Evolutionary conservation across 2,888 invertebrate species (phyloP), one percentile per base, ranked within the genome.

Genomic region (Drosophila siamana): DNA sequence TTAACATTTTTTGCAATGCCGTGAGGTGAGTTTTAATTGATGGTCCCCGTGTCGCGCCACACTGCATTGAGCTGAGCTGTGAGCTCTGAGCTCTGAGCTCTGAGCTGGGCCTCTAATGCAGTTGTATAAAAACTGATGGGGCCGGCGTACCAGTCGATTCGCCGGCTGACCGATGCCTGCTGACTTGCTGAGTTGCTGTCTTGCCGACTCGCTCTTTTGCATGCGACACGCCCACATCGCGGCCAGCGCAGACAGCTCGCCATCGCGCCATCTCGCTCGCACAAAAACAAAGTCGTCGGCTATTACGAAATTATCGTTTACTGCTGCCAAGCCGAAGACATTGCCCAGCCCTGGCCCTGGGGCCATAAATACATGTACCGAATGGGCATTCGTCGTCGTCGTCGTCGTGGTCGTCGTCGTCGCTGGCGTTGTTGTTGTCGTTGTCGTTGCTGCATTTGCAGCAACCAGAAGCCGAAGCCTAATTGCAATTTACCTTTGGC

Each of bases 401-500:
- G 65, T 60, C 51, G 54, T 55, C 44, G 61, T 11, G 54, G 56
- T 63, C 50, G 62, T 64, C 63, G 61, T 36, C 65, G 61, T 52
- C 61, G 56, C 54, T 62, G 77, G 70, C 61, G 56, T 52, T 63
- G 77, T 72, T 57, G 56, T 55, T 63, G 77, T 72, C 61, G 56
- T 52, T 63, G 77, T 72, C 61, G 56, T 55, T 63, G 77, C 70
- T 78, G 87, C 78, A 79, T 80, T 89, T 80, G 80, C 90, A 88
- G 80, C 90, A 88, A 90, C 89, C 90, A 91, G 89, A 90, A 89
- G 90, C 91, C 85, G 85, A 88, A 90, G 90, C 91, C 90, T 89
- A 89, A 89, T 91, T 89, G 91, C 89, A 89, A 90, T 90, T 89
- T 91, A 90, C 91, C 89, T 89, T 84, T 68, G 44, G 57, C 80